phyloP scores from a whole-genome alignment of 2,113 vertebrate genomes.

The Centropristis striata region DNA sequence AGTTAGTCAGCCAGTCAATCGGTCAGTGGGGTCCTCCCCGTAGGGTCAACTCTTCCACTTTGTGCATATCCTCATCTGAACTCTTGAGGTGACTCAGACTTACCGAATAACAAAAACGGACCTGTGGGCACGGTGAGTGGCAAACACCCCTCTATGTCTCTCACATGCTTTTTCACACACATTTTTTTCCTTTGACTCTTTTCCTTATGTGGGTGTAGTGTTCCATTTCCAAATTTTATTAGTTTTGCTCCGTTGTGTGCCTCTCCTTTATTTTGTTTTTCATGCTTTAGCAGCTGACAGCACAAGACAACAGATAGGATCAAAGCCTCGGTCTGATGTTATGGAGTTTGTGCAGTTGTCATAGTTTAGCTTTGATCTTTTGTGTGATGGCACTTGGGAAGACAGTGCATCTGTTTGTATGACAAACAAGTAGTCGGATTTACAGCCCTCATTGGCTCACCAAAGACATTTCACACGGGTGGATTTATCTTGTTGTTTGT shows the following conservation, averaged over 20 bases:
- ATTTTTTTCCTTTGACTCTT: conserved; percentile 28
- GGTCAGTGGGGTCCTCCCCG: conserved; percentile 46
- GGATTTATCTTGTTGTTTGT: conserved; percentile 14
- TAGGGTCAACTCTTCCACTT: conserved; percentile 61
- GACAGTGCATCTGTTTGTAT: conserved; percentile 27
- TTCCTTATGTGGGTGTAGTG: conserved; percentile 8
- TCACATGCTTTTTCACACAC: conserved; percentile 38
- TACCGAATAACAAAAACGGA: conserved; percentile 40
- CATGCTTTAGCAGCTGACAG: conserved; percentile 24
- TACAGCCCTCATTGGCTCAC: not conserved
- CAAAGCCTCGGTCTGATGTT: conserved; percentile 35
- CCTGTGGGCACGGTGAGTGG: conserved; percentile 77
- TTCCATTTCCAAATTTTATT: conserved; percentile 36
- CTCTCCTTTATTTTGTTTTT: not conserved
- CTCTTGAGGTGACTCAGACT: conserved; percentile 67
- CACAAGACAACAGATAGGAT: conserved; percentile 32
- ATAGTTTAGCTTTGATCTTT: conserved; percentile 32
- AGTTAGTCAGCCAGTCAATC: conserved; percentile 48
- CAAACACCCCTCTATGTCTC: conserved; percentile 51
- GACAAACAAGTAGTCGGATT: conserved; percentile 38
- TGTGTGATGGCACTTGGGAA: conserved; percentile 3
- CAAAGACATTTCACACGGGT: conserved; percentile 9
- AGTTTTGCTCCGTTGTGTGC: conserved; percentile 22
- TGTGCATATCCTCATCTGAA: conserved; percentile 76
- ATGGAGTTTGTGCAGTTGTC: conserved; percentile 23